phyloP scores from a whole-genome alignment of 1,140 invertebrate genomes.

The Tribolium madens region DNA sequence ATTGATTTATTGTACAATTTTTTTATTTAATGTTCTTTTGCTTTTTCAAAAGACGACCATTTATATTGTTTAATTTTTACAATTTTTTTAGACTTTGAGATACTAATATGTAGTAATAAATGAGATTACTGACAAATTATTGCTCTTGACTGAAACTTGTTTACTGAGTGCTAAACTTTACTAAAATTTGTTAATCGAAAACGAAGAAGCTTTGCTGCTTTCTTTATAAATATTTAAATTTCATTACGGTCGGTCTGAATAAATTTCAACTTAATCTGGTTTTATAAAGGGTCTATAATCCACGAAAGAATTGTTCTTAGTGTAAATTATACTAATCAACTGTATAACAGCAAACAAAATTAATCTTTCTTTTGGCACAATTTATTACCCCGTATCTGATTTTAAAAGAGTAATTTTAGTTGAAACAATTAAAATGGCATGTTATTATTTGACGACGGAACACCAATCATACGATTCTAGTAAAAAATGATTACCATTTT shows the following conservation, averaged over 20 bases:
- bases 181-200: neutral
- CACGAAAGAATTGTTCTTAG: constrained; percentile 14
- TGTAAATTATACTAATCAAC: constrained; percentile 19
- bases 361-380: neutral
- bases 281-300: constrained; percentile 16
- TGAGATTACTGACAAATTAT: no score
- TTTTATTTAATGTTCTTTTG: no score
- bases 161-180: neutral
- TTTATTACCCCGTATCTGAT: no score
- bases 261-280: neutral
- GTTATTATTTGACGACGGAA: neutral
- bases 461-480: neutral
- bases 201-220: constrained; percentile 11
- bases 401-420: no score
- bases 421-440: neutral
- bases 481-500: neutral
- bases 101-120: no score
- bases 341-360: neutral
- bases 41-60: no score
- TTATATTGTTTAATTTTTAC: no score
- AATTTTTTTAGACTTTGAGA: no score
- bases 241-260: constrained; percentile 19
- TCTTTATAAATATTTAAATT: constrained; percentile 38
- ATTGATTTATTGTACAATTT: no score
- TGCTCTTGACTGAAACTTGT: no score